Evolutionary conservation across 2,888 invertebrate species (phyloP).

Genomic region (Tenthredo distinguenda): DNA sequence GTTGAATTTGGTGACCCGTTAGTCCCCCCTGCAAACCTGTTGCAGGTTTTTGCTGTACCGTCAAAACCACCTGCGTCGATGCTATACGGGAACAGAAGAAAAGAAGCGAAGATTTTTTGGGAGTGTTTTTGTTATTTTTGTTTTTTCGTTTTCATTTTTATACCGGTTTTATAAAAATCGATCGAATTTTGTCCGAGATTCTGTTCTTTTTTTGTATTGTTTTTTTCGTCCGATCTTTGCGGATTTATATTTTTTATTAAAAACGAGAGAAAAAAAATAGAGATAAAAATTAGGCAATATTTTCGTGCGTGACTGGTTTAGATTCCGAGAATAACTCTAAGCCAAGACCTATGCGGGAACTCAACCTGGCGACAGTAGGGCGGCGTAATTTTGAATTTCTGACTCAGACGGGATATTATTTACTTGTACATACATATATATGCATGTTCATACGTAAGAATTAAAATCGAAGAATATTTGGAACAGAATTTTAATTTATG

Average conservation of each 20-base stretch:
- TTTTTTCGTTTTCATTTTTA: background rate
- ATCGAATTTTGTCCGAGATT: background rate
- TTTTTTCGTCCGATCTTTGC: background rate
- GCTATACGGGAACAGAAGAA: constrained; percentile 77
- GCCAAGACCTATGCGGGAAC: constrained; percentile 7
- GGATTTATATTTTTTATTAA: background rate
- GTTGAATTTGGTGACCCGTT: constrained; percentile 78
- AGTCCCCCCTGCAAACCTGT: constrained; percentile 76
- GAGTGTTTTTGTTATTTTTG: background rate
- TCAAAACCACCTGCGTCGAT: constrained; percentile 84
- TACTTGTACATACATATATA: background rate
- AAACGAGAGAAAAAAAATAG: background rate
- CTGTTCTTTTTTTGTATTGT: background rate
- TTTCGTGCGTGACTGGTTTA: constrained; percentile 43
- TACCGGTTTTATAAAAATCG: too few species aligned
- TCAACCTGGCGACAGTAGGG: constrained; percentile 16
- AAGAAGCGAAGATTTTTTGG: background rate
- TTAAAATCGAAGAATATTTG: background rate
- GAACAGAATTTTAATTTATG: background rate
- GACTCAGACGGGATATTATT: constrained; percentile 14
- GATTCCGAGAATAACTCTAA: constrained; percentile 41
- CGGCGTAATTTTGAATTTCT: constrained; percentile 29
- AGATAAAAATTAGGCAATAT: constrained; percentile 14
- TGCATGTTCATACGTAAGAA: background rate
- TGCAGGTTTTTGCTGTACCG: constrained; percentile 83